Evolutionary conservation across 2,113 vertebrate genomes (phyloP).

Genomic region (Montifringilla adamsi): DNA sequence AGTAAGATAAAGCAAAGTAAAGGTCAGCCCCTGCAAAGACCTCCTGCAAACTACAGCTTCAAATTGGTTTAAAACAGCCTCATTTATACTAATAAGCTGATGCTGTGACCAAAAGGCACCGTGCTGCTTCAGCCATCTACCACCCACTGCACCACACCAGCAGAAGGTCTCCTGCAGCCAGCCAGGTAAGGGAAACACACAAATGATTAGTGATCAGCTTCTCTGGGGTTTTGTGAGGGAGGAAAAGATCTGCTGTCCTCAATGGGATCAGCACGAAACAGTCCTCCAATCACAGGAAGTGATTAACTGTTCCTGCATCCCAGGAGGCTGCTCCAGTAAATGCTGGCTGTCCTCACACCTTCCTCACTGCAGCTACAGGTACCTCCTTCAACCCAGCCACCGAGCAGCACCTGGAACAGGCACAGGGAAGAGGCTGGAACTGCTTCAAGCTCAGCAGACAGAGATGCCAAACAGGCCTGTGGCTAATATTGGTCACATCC

Average conservation of each 20-base stretch:
- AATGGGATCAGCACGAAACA: neutral
- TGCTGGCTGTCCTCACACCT: neutral
- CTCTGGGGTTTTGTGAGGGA: neutral
- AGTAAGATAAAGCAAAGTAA: neutral
- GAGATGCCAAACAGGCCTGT: neutral
- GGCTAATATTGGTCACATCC: neutral
- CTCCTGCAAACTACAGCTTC: neutral
- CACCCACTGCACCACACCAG: neutral
- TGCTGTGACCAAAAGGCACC: neutral
- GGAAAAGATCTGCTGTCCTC: neutral
- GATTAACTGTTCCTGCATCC: neutral
- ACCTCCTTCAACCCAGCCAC: neutral
- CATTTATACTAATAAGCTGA: neutral
- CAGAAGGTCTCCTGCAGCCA: neutral
- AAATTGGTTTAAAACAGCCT: neutral
- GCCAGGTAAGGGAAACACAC: neutral
- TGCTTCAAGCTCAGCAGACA: neutral
- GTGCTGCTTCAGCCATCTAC: neutral
- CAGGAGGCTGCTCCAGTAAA: rapidly evolving
- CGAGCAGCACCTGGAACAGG: neutral
- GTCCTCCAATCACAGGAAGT: neutral
- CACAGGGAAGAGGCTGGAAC: neutral
- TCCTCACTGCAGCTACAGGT: neutral
- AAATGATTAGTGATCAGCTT: neutral
- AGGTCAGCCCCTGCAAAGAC: neutral